Base-by-base conservation (phyloP, 2,888 invertebrate genomes). In the Amblyjoppa proteus region DNA sequence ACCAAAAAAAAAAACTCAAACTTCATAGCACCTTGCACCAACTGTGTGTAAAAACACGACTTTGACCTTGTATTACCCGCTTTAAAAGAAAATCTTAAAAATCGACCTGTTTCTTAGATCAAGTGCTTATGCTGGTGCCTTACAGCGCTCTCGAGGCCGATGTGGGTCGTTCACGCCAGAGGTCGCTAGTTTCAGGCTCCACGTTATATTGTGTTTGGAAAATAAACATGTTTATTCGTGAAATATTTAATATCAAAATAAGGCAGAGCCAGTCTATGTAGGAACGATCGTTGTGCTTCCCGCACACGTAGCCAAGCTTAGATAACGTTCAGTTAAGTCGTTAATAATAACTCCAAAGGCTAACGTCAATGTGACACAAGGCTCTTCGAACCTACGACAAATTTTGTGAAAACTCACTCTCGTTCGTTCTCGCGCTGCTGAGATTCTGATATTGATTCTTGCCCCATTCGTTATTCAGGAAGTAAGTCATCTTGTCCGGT, bases 401-500 rank as follows among this genome's bases (percentile, higher is more conserved):
- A 68, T 9, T 53, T 20, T 58, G 20, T 20, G 1, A 51, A 73
- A 82, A 84, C 83, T 86, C 64, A 88, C 87, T 83, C 13, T 81
- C 83, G 70, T 34, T 80, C 20, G 76, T 73, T 49, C 84, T 88
- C 6, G 78, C 66, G 61, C 88, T 84, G 11, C 56, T 87, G 28
- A 91, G 81, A 53, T 88, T 88, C 45, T 90, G 88, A 83, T 91
- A 91, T 28, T 88, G 91, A 86, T 88, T 89, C 76, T 90, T 90
- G 68, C 81, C 80, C 84, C 88, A 88, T 58, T 89, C 79, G 41
- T 90, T 90, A 74, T 70, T 88, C 78, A 83, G 74, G 61, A 91
- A 89, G 66, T 90, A 90, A 70, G 81, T 90, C 91, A 91, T 91
- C 28, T 41, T 41, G 53, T 1, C 13, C 9, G 51, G 61, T 38